phyloP scores from a whole-genome alignment of 2,113 vertebrate species.

The Laticauda colubrina region DNA sequence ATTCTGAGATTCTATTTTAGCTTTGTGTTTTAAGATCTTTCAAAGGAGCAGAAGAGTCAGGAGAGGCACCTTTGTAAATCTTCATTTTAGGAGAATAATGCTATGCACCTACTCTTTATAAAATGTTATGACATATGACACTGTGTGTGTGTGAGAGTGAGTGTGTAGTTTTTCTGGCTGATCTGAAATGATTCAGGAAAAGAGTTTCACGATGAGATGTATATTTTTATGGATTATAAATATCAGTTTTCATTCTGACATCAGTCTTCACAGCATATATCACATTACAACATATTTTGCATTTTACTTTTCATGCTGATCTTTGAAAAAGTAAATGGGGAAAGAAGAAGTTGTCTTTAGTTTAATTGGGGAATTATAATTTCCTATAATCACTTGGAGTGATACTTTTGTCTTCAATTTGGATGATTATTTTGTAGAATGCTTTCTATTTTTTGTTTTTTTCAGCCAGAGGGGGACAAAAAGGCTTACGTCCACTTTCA shows the following conservation, averaged over 20 bases:
- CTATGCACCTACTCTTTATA: not conserved
- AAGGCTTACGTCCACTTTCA: not conserved
- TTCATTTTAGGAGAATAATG: not conserved
- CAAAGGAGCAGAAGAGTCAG: not conserved
- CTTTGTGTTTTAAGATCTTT: not conserved
- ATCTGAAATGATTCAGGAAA: not conserved
- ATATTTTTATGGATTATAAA: not conserved
- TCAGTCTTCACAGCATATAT: not conserved
- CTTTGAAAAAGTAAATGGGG: not conserved
- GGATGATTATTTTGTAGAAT: not conserved
- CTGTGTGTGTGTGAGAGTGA: not conserved
- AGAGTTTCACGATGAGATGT: not conserved
- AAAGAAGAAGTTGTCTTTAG: not conserved
- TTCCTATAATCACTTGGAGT: not conserved
- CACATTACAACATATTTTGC: not conserved
- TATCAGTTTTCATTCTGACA: not conserved
- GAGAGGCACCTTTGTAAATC: not conserved
- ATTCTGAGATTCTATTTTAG: not conserved
- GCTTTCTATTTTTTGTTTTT: not conserved
- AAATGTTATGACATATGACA: not conserved
- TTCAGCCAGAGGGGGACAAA: not conserved
- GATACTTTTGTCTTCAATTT: not conserved
- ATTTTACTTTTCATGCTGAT: not conserved
- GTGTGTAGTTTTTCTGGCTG: not conserved
- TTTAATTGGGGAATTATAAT: not conserved